Percentiles rank a stretch among this genome's conserved stretches.
Evolutionary conservation across 2,797 vertebrate genomes (phyloP).

Genomic region (Catamblyrhynchus diadema): DNA sequence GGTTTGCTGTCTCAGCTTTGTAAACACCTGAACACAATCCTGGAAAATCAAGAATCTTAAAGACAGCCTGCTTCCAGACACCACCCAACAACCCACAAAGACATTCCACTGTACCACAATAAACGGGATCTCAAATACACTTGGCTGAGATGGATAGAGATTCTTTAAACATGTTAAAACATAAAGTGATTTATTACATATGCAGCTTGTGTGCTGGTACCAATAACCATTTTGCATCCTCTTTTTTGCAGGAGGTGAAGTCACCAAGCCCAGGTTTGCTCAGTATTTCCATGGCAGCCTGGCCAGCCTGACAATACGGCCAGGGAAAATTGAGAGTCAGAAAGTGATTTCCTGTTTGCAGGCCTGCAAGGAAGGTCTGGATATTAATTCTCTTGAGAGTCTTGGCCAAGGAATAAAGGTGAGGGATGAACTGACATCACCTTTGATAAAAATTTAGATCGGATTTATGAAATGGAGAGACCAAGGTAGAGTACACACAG

Average conservation of each 20-base stretch:
- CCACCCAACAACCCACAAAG: neutral
- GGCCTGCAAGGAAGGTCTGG: conserved; percentile 96
- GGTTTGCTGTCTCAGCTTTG: neutral
- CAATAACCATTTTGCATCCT: neutral
- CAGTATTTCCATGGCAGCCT: conserved; percentile 96
- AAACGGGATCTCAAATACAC: neutral
- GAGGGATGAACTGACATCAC: conserved; percentile 44
- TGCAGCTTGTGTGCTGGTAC: neutral
- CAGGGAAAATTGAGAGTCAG: conserved; percentile 94
- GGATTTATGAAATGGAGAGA: conserved; percentile 42
- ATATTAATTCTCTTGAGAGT: conserved; percentile 93
- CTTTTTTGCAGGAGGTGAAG: conserved; percentile 86
- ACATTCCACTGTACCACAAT: neutral
- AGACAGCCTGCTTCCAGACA: neutral
- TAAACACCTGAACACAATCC: neutral
- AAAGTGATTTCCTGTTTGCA: conserved; percentile 97
- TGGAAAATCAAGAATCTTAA: conserved; percentile 2
- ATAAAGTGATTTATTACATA: neutral
- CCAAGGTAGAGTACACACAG: neutral
- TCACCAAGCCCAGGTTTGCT: conserved; percentile 90
- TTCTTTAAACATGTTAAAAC: neutral
- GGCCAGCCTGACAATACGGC: conserved; percentile 92
- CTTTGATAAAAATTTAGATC: conserved; percentile 25
- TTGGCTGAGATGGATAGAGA: neutral
- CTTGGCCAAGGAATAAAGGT: conserved; percentile 94